Evolutionary conservation across 2,113 vertebrate species (phyloP).

Genomic region (Naja naja): DNA sequence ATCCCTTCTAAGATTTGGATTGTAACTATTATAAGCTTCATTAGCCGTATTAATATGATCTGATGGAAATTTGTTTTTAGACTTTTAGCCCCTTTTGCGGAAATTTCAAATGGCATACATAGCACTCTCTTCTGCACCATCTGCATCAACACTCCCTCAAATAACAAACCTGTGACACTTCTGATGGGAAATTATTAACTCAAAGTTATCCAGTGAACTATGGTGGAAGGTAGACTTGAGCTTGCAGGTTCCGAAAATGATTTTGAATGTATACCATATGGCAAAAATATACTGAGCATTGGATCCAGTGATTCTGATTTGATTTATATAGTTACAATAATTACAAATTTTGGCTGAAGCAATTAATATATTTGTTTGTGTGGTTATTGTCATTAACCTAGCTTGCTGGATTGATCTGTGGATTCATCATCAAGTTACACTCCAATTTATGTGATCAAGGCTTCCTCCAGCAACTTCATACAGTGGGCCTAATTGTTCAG

Average conservation of each 20-base stretch:
- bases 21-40: neutral
- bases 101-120: neutral
- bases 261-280: neutral
- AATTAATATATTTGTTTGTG: neutral
- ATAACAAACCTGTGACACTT: neutral
- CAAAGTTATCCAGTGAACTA: neutral
- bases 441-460: slow-evolving; percentile 84
- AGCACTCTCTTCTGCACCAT: neutral
- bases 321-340: neutral
- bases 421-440: slow-evolving; percentile 91
- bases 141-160: neutral
- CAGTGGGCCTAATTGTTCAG: slow-evolving; percentile 88
- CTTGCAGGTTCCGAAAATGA: neutral
- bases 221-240: neutral
- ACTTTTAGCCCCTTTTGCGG: neutral
- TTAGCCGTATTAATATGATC: neutral
- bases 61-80: neutral
- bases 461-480: slow-evolving; percentile 90
- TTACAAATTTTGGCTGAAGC: slow-evolving; percentile 3
- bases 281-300: neutral
- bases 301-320: neutral
- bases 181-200: neutral
- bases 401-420: slow-evolving; percentile 91
- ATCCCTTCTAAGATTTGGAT: neutral
- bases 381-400: slow-evolving; percentile 53